Base-by-base conservation (phyloP, 2,888 invertebrate genomes). In the Melieria omissa region DNA sequence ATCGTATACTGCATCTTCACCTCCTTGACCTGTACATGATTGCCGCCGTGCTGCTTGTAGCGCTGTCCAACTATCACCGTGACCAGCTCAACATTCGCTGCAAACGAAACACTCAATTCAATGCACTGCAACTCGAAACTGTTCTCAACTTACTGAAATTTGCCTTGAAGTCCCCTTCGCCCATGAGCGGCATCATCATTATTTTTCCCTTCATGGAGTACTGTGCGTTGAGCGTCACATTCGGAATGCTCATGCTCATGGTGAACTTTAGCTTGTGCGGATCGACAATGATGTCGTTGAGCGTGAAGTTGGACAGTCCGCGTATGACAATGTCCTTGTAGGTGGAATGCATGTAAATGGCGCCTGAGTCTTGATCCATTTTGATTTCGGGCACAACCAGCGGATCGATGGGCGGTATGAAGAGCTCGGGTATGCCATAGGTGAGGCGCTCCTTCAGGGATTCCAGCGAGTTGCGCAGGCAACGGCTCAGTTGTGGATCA, bases 161-260 rank as follows among this genome's bases (percentile, higher is more conserved):
- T 62, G 92, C 92, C 14, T 87, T 85, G 74, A 92, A 92, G 42
- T 86, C 84, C 8, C 94, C 94, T 4, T 90, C 88, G 63, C 94
- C 94, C 8, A 88, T 86, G 64, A 95, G 90, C 0, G 94, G 93
- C 86, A 94, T 87, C 91, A 93, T 90, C 76, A 94, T 86, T 49
- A 94, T 89, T 77, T 91, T 90, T 6, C 94, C 94, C 29, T 90
- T 86, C 76, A 94, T 88, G 5, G 86, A 88, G 83, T 95, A 94
- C 72, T 82, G 88, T 0, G 93, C 90, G 42, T 87, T 89, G 88
- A 93, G 89, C 70, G 88, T 87, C 55, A 94, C 81, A 67, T 89
- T 88, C 0, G 93, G 93, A 45, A 94, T 89, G 74, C 88, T 89
- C 44, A 94, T 78, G 73, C 90, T 90, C 10, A 92, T 87, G 5